Evolutionary conservation across 1,140 invertebrate genomes (phyloP).

Genomic region (Micrasema minimum): DNA sequence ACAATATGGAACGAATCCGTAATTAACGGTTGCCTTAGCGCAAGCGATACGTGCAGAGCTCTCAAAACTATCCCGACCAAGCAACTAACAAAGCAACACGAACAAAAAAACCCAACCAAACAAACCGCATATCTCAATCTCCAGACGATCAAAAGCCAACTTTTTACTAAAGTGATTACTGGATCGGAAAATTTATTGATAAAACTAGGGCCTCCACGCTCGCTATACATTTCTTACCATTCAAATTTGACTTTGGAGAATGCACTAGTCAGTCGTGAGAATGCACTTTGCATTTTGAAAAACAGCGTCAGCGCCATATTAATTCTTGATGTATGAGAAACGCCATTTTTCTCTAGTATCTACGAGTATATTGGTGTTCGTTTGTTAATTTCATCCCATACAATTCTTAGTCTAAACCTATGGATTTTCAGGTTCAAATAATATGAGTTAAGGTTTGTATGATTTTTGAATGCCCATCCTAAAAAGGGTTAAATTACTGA

Average conservation of each 20-base stretch:
- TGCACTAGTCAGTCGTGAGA: constrained; percentile 48
- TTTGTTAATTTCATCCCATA: too few relatives aligned
- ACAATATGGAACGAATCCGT: constrained; percentile 54
- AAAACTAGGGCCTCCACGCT: constrained; percentile 8
- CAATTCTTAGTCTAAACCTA: too few relatives aligned
- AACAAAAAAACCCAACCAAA: neutral
- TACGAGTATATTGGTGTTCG: too few relatives aligned
- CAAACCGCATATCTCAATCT: neutral
- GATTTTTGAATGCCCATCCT: too few relatives aligned
- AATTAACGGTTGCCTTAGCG: constrained; percentile 50
- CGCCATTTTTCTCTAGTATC: neutral
- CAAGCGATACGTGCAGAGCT: constrained; percentile 45
- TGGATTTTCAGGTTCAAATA: too few relatives aligned
- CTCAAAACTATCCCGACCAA: constrained; percentile 19
- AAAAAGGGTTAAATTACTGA: too few relatives aligned
- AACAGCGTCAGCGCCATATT: constrained; percentile 31
- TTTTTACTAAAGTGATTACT: neutral
- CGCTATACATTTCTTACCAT: constrained; percentile 39
- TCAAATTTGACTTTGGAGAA: constrained; percentile 48
- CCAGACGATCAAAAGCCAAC: neutral
- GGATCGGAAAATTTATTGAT: neutral
- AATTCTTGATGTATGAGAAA: constrained; percentile 26
- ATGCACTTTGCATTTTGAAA: constrained; percentile 40
- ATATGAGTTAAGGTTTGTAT: too few relatives aligned
- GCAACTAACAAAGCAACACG: constrained; percentile 9